Base-by-base conservation (phyloP, 2,113 vertebrate species). In the Sakesphorus luctuosus region DNA sequence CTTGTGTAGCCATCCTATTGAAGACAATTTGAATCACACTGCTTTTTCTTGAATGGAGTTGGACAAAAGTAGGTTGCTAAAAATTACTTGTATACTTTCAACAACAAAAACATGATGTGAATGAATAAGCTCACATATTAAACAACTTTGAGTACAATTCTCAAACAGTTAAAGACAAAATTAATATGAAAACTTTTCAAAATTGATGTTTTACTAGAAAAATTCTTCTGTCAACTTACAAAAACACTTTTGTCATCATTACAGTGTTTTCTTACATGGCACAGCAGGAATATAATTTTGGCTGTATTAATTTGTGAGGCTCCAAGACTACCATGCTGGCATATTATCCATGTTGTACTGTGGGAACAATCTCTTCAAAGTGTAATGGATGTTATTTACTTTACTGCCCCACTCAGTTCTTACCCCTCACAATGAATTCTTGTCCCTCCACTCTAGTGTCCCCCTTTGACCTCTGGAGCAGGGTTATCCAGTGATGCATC, bases 401-500 rank as follows among this genome's bases (percentile, higher is more conserved):
- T 68, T 79, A 65, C 23, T 87, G 29, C 23, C 50, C 35, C 36
- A 35, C 40, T 83, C 36, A 9, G n/a, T 79, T 93, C 96, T 98
- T 97, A 99, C 99, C 99, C 97, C 99, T 96, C 91, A 99, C 98
- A 87, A 99, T 98, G 95, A 99, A 99, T 92, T 99, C 99, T 96
- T 99, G 99, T 18, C 99, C 99, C 61, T 99, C 99, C 24, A 99
- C 99, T 14, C 99, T 96, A 1, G 99, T 98, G 98, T 99, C 99
- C 11, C 99, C 99, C 87, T 99, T 99, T 56, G 98, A 99, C 58
- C 99, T 98, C 95, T 99, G 99, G 71, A 99, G 98, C 94, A 99
- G 97, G 0, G 99, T 98, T 92, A 99, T 99, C 99, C 99, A 99
- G 97, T 99, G 99, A 92, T 99, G 99, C 99, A 99, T 99, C 97